Base-by-base conservation (phyloP, 2,113 vertebrate species). In the Alethe castanea region DNA sequence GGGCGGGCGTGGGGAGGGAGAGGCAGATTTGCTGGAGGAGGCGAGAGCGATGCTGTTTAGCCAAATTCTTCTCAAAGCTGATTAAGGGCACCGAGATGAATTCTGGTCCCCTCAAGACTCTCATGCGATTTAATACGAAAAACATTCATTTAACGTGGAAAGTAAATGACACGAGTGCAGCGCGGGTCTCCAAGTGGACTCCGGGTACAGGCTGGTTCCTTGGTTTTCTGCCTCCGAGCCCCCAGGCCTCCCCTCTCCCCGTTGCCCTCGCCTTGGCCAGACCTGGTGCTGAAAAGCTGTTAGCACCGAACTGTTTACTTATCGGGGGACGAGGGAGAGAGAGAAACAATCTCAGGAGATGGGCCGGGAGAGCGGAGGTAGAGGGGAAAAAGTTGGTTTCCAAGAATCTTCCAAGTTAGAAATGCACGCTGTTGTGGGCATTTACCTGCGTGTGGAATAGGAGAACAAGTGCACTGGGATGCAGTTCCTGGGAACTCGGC, bases 1-100 rank as follows among this genome's bases (percentile, higher is more conserved):
- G 65, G 76, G 50, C 38, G 48, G 50, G 69, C 71, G 81, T 42
- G 61, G 57, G 81, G 76, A 78, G 64, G 81, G 53, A 72, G 69
- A 93, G 86, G 91, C 96, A 95, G 93, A 88, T 96, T 95, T 95
- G 67, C 72, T 86, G 88, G 91, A 90, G 93, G 91, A 95, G 93
- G 94, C 72, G 64, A 88, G 66, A 84, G 84, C 18, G 67, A 54
- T 69, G 89, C 69, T 83, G 56, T 94, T 91, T 81, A 95, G 90
- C 92, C 96, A 95, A 87, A 94, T 92, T 86, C 56, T 73, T 19
- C 81, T 87, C 47, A 53, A 70, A 94, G 84, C 87, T 94, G 84
- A 84, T 95, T 78, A 89, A 87, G 92, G 92, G 95, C 84, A 89
- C 23, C 35, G 93, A 94, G 92, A 92, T 87, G 78, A 86, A 86